Percentiles rank a stretch among this genome's conserved stretches.
Evolutionary conservation across 2,888 invertebrate species (phyloP).

Genomic region (Tetheella fluctuosa): DNA sequence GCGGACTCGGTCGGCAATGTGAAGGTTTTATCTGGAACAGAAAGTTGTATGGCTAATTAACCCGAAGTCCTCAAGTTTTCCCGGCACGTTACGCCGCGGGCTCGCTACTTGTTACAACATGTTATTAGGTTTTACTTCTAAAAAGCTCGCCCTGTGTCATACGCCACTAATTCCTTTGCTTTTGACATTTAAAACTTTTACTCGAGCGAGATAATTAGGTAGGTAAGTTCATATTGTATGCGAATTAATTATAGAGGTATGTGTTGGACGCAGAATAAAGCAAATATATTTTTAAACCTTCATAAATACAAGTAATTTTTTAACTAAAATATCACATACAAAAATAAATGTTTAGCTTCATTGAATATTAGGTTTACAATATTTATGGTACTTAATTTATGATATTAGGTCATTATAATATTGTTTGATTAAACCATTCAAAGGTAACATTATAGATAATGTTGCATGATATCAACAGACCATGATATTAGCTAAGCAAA

Average conservation of each 20-base stretch:
- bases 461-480: background rate
- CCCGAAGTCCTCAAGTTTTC: conserved; percentile 65
- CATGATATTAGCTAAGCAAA: background rate
- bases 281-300: too few relatives aligned
- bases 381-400: too few relatives aligned
- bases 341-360: too few relatives aligned
- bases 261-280: background rate
- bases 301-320: too few relatives aligned
- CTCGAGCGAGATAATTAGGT: background rate
- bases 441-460: too few relatives aligned
- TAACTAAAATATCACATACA: too few relatives aligned
- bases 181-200: conserved; percentile 10
- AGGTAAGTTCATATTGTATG: background rate
- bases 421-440: too few relatives aligned
- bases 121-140: conserved; percentile 48
- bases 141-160: conserved; percentile 35
- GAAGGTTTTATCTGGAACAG: conserved; percentile 57
- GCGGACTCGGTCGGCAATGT: conserved; percentile 46
- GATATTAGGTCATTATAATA: too few relatives aligned
- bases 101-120: conserved; percentile 62
- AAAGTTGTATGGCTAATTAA: conserved; percentile 75
- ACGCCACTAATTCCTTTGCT: conserved; percentile 22
- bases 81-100: conserved; percentile 66
- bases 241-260: background rate
- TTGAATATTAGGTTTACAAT: too few relatives aligned